Evolutionary conservation across 2,888 invertebrate genomes (phyloP), one percentile per base, ranked within the genome.

Genomic region (Dryobotodes eremita): DNA sequence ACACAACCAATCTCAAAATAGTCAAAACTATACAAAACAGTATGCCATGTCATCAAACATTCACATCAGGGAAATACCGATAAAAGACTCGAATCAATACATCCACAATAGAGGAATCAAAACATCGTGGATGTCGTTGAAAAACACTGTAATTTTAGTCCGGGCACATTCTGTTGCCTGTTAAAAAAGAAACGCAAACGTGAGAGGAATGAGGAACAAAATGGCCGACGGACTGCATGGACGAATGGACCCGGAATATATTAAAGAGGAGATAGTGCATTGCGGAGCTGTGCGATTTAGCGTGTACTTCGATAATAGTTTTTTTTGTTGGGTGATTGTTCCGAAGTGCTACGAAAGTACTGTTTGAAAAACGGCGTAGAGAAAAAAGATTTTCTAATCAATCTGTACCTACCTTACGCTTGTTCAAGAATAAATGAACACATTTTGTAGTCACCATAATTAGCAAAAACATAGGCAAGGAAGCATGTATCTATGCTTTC

Each of bases 81-180:
- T 87, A 87, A 88, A 86, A 84, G 79, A 82, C 79, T 80, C 75
- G 75, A 82, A 77, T 87, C 90, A 87, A 90, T 90, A 93, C 23
- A 36, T 64, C 36, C 62, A 64, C 93, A 94, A 94, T 93, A 92
- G 94, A 90, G 91, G 93, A 96, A 96, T 95, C 96, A 95, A 95
- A 96, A 94, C 93, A 93, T 90, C 92, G 91, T 89, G 91, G 90
- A 92, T 91, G 92, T 91, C 91, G 88, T 88, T 82, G 91, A 89
- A 94, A 95, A 96, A 95, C 94, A 96, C 95, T 94, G 94, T 95
- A 95, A 96, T 96, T 96, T 96, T 90, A 96, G 95, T 95, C 95
- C 83, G 92, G 80, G 94, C 96, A 95, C 95, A 95, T 95, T 94
- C 94, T 85, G 89, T 88, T 89, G 89, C 90, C 92, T 92, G 94